Percentiles rank a stretch among this genome's conserved stretches.
These are phyloP conservation scores for Acromyrmex echinatior DNA, from an alignment of 1,140 invertebrate genomes.

Conservation along the genomic window DNA sequence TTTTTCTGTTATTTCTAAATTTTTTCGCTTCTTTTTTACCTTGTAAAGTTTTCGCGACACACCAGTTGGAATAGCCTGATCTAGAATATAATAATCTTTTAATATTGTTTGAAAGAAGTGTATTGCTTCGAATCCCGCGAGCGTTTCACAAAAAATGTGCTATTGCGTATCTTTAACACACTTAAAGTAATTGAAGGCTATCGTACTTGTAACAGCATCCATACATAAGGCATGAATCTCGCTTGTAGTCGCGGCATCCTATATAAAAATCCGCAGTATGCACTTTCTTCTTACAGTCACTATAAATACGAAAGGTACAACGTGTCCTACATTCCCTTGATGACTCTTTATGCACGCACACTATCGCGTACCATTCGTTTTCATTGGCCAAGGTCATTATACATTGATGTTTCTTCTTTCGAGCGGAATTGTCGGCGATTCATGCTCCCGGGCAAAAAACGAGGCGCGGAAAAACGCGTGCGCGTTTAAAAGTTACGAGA, in stretches of 20 bases:
- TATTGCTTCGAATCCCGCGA: not conserved
- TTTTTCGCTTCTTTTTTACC: too few relatives aligned
- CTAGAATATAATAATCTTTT: not conserved
- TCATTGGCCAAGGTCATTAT: conserved; percentile 63
- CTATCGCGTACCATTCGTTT: conserved; percentile 60
- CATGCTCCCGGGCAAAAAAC: conserved; percentile 35
- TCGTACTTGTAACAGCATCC: not conserved
- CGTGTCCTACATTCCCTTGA: conserved; percentile 57
- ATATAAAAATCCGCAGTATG: conserved; percentile 28
- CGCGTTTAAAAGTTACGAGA: conserved; percentile 50
- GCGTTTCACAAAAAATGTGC: not conserved
- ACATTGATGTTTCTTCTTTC: conserved; percentile 44
- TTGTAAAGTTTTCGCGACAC: too few relatives aligned
- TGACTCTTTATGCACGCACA: conserved; percentile 40
- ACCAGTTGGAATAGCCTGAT: too few relatives aligned
- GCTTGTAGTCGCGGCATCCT: conserved; percentile 10
- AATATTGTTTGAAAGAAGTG: not conserved
- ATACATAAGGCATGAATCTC: conserved; percentile 1
- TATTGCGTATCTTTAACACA: not conserved
- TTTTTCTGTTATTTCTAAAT: too few relatives aligned
- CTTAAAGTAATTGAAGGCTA: not conserved
- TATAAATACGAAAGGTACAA: conserved; percentile 59
- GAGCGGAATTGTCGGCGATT: conserved; percentile 46
- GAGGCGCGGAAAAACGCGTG: conserved; percentile 14
- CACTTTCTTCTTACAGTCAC: conserved; percentile 45